Evolutionary conservation across 2,797 vertebrate species (phyloP), one percentile per base, ranked within the genome.

Genomic region (Stomatorhinus walkeri): DNA sequence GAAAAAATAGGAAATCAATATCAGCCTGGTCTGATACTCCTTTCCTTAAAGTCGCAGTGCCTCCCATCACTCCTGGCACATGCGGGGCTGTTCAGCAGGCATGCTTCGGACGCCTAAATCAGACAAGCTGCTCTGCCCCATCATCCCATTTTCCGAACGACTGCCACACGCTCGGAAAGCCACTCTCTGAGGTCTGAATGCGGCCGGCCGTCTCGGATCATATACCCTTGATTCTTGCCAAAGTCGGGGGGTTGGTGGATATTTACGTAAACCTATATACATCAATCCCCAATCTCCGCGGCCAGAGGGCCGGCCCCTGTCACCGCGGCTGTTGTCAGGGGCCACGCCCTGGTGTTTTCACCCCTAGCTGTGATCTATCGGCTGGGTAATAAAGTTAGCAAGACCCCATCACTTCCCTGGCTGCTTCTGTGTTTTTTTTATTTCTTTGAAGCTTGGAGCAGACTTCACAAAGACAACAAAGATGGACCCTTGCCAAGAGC

Each of bases 1-100:
- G 86, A 91, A 94, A 94, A 95, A 96, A 96, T 96, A 95, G 96
- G 93, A 96, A 96, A 96, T 96, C 95, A 96, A 95, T 96, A 94
- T 90, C 46, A 91, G 93, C 92, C 87, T 90, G 91, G 91, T 92
- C 94, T 91, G 90, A 89, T 88, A 90, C 90, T 88, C 90, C 90
- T 91, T 79, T 54, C 83, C 64, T 94, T 95, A 94, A 95, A 94
- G 94, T 91, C 89, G 88, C 93, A 94, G 93, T 56, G 92, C 12
- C 85, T 87, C 12, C n/a, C 56, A 9, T 46, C 12, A 56, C 4
- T 16, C 59, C 61, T 5, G 22, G 22, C 40, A 36, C 2, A 49
- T 7, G 40, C 19, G 3, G 46, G 2, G 2, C 81, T 8, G 59
- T 22, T 88, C 81, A 2, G 52, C 22, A 40, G 40, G 14, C 24